Conservation (phyloP, 2,113 vertebrate species). For the Camelus dromedarius region DNA sequence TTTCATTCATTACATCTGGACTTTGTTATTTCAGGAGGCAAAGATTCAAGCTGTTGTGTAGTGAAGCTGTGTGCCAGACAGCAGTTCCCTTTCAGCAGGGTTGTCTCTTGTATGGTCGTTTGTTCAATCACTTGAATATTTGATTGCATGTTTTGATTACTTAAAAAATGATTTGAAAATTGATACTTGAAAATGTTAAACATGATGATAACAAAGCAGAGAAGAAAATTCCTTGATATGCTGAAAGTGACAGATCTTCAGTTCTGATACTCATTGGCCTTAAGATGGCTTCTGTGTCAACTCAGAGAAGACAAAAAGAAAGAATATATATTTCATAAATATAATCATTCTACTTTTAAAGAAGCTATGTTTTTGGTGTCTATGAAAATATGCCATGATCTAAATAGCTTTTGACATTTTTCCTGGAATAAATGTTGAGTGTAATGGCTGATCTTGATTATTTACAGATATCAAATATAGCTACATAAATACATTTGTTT, state of each 20-base stretch:
- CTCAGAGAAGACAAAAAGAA: background rate
- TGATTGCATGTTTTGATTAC: background rate
- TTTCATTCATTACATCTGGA: background rate
- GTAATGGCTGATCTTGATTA: background rate
- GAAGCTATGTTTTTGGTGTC: background rate
- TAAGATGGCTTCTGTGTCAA: background rate
- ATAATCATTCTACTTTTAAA: background rate
- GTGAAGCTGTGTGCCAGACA: background rate
- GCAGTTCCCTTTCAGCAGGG: background rate
- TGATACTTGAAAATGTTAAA: background rate
- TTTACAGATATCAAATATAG: background rate
- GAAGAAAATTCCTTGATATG: background rate
- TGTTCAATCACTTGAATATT: background rate
- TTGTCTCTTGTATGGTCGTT: background rate
- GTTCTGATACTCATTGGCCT: background rate
- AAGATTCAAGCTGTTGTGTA: background rate
- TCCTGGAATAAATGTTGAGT: background rate
- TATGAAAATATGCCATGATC: background rate
- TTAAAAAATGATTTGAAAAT: constrained; percentile 10
- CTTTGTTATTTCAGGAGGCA: background rate
- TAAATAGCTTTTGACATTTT: background rate
- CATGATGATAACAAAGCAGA: background rate
- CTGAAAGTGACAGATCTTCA: background rate
- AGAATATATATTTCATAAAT: background rate
- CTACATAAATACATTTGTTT: background rate